phyloP scores from a whole-genome alignment of 2,113 vertebrate genomes.

The Collichthys lucidus region DNA sequence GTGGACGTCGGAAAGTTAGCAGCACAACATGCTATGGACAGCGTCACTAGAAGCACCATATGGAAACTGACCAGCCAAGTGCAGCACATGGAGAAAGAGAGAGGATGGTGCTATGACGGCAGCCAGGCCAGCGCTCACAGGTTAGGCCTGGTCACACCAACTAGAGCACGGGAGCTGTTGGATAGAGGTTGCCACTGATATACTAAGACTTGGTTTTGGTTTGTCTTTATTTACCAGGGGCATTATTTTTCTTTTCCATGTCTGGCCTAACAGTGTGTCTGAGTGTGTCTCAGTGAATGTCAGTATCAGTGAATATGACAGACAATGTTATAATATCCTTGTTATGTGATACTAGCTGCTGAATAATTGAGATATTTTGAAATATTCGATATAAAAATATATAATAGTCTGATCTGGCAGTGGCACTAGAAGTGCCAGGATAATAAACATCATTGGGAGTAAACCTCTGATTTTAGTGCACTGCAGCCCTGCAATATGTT shows the following conservation, averaged over 20 bases:
- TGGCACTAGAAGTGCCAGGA: neutral
- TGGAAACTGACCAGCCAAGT: conserved; percentile 50
- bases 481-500: neutral
- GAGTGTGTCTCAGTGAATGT: neutral
- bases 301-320: neutral
- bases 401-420: too few species aligned
- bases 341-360: too few species aligned
- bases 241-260: neutral
- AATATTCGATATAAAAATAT: too few species aligned
- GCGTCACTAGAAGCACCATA: conserved; percentile 41
- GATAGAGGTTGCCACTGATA: conserved; percentile 64
- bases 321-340: neutral
- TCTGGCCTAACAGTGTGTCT: neutral
- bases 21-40: conserved; percentile 62
- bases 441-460: neutral
- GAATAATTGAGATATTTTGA: neutral
- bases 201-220: neutral
- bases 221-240: neutral
- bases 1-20: conserved; percentile 35
- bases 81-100: conserved; percentile 44
- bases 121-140: conserved; percentile 34
- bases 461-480: neutral
- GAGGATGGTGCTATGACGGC: conserved; percentile 45
- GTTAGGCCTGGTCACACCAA: conserved; percentile 21
- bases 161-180: conserved; percentile 17